These are phyloP conservation scores for Apogon hyalosoma DNA, from an alignment of 2,797 vertebrate species.

Conservation along the genomic window DNA sequence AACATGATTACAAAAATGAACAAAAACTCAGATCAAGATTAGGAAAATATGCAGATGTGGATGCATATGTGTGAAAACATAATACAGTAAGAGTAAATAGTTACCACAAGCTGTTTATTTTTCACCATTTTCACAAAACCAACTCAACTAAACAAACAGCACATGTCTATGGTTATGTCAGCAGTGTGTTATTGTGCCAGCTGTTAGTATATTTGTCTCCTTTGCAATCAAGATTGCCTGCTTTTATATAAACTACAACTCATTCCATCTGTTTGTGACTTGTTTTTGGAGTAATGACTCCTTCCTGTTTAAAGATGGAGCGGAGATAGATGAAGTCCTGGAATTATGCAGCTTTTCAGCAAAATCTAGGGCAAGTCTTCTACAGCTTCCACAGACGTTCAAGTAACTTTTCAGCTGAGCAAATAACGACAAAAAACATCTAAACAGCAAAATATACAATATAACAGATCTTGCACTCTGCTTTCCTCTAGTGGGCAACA, in stretches of 20 bases:
- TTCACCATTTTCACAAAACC: not conserved
- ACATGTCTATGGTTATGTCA: slow-evolving; percentile 5
- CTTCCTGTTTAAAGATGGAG: slow-evolving; percentile 82
- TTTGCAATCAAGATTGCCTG: slow-evolving; percentile 31
- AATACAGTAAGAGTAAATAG: no score
- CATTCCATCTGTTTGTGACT: slow-evolving; percentile 48
- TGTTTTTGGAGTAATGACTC: slow-evolving; percentile 70
- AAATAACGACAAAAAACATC: not conserved
- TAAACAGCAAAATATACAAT: not conserved
- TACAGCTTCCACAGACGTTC: slow-evolving; percentile 38
- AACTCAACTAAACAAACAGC: slow-evolving; percentile 10
- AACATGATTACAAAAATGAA: not conserved
- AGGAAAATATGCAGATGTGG: no score
- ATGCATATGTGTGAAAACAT: no score
- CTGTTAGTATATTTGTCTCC: slow-evolving; percentile 7
- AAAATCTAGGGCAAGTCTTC: slow-evolving; percentile 42
- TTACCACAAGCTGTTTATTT: no score
- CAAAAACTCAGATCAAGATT: not conserved
- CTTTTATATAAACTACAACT: slow-evolving; percentile 60
- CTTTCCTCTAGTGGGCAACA: slow-evolving; percentile 63
- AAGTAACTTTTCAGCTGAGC: slow-evolving; percentile 26
- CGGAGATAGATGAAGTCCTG: slow-evolving; percentile 62
- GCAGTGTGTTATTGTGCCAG: not conserved
- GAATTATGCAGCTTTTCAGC: slow-evolving; percentile 48
- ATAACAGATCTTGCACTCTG: slow-evolving; percentile 35